Percentiles rank a stretch among this genome's conserved stretches.
Evolutionary conservation across 2,888 invertebrate species (phyloP).

Genomic region (Gymnocheta viridis): DNA sequence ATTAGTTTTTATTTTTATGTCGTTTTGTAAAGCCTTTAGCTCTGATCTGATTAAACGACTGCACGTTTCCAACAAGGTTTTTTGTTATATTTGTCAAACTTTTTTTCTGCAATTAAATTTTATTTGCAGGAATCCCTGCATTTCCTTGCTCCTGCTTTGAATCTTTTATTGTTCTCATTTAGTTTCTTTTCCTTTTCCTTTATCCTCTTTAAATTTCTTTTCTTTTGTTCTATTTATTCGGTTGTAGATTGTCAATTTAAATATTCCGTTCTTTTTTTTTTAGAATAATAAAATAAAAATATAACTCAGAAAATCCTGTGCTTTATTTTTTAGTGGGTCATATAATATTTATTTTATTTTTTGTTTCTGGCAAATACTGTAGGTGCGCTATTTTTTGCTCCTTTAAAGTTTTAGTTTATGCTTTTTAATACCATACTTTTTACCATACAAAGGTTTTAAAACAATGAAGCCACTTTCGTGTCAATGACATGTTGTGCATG

Average conservation of each 20-base stretch:
- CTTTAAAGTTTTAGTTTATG: not conserved
- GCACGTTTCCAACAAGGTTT: not conserved
- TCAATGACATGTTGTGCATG: slow-evolving; percentile 62
- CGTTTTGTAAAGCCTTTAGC: not conserved
- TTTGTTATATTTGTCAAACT: not conserved
- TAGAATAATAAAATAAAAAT: slow-evolving; percentile 11
- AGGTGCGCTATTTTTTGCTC: slow-evolving; percentile 17
- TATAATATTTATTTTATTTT: not conserved
- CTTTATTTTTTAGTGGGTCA: slow-evolving; percentile 47
- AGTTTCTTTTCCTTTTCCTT: not conserved
- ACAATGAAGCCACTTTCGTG: slow-evolving; percentile 55
- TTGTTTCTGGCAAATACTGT: not conserved
- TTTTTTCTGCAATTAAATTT: not conserved
- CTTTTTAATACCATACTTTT: not conserved
- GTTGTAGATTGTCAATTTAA: slow-evolving; percentile 53
- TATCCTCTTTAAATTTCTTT: not conserved
- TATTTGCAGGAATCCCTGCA: slow-evolving; percentile 8
- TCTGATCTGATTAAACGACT: not conserved
- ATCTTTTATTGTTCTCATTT: not conserved
- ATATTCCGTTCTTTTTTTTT: slow-evolving; percentile 30
- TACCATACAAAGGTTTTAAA: slow-evolving; percentile 17
- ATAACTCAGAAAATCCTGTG: slow-evolving; percentile 2
- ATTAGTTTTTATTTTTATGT: too few species aligned
- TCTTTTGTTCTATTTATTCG: slow-evolving; percentile 42
- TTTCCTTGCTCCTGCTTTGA: slow-evolving; percentile 2